Evolutionary conservation across 1,140 invertebrate genomes (phyloP).

Genomic region (Ylistrum balloti): DNA sequence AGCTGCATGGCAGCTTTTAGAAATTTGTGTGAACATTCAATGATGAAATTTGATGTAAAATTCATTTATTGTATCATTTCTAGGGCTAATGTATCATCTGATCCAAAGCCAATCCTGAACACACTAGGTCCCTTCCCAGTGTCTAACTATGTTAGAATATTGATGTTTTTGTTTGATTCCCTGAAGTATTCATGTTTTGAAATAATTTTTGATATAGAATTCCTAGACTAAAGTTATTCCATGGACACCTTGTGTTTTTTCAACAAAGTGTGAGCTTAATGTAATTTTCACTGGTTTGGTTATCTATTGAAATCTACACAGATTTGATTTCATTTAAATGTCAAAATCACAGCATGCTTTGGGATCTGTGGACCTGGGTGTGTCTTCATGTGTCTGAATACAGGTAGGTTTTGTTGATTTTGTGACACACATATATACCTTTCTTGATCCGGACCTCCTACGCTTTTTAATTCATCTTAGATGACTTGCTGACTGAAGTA

Average conservation of each 20-base stretch:
- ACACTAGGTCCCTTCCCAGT: no score
- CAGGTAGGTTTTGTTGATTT: conserved; percentile 21
- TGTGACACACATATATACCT: background rate
- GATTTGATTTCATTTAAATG: background rate
- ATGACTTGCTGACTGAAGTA: conserved; percentile 30
- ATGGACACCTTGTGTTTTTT: background rate
- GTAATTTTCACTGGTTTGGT: background rate
- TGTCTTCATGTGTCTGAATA: background rate
- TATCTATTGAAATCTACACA: conserved; percentile 19
- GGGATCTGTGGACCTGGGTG: background rate
- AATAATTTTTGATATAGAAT: background rate
- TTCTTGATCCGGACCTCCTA: conserved; percentile 8
- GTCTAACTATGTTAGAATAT: no score
- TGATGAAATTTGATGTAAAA: no score
- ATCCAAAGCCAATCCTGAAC: no score
- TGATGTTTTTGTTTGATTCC: no score
- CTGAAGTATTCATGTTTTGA: background rate
- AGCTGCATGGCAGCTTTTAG: no score
- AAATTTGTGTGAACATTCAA: no score
- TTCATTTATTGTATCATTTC: no score
- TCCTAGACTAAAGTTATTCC: background rate
- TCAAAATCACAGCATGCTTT: background rate
- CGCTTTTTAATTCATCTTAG: background rate
- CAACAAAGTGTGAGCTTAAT: background rate
- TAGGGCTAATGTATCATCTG: no score